These are phyloP conservation scores for Ganaspis sp. DNA, from an alignment of 1,140 invertebrate genomes.

Conservation along the genomic window DNA sequence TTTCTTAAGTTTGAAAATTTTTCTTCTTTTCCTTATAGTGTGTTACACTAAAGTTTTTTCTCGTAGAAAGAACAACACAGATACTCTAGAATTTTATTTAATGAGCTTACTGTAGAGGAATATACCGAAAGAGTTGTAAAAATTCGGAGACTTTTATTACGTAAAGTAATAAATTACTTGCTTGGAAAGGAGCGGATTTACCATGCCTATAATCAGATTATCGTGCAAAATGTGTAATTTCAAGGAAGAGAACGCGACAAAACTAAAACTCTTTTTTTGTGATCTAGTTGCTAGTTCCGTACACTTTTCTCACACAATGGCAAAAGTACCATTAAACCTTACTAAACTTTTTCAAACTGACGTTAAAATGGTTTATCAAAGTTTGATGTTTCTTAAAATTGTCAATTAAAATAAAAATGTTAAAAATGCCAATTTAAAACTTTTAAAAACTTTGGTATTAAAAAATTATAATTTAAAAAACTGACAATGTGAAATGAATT, in stretches of 20 bases:
- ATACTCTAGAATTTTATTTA: not conserved
- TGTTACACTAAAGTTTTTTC: not conserved
- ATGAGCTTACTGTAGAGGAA: not conserved
- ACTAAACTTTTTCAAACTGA: no score
- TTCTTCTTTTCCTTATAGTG: not conserved
- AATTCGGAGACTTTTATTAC: not conserved
- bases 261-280: not conserved
- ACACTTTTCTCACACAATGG: not conserved
- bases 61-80: not conserved
- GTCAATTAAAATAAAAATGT: no score
- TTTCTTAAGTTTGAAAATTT: not conserved
- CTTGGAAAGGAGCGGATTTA: constrained; percentile 5
- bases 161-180: not conserved
- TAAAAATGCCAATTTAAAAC: no score
- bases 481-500: no score
- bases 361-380: no score
- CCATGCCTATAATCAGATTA: constrained; percentile 6
- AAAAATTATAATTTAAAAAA: no score
- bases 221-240: constrained; percentile 16
- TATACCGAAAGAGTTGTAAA: not conserved
- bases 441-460: no score
- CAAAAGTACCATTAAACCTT: not conserved
- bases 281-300: not conserved
- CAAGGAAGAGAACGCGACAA: not conserved
- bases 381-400: no score